phyloP scores from a whole-genome alignment of 2,888 invertebrate species.

The Allygus modestus region DNA sequence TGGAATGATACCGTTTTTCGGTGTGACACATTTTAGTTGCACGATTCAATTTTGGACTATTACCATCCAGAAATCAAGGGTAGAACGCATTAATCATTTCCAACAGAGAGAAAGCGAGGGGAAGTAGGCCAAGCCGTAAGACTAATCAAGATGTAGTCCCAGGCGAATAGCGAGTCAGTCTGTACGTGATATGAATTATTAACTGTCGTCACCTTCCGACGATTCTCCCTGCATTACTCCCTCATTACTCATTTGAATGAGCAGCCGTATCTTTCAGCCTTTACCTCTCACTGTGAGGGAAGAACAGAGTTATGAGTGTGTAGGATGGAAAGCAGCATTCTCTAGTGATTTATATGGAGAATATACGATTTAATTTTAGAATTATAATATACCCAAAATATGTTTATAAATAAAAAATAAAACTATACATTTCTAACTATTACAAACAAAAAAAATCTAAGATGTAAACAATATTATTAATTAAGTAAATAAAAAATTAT shows the following conservation, averaged over 20 bases:
- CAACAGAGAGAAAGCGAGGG: background rate
- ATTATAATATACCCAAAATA: no score
- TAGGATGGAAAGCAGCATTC: no score
- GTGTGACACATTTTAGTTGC: no score
- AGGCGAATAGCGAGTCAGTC: slow-evolving; percentile 23
- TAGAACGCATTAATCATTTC: background rate
- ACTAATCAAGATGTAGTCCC: slow-evolving; percentile 37
- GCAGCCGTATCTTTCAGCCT: background rate
- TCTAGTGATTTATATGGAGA: no score
- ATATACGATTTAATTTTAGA: no score
- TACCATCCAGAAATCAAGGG: background rate
- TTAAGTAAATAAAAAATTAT: no score
- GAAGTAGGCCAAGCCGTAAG: slow-evolving; percentile 26
- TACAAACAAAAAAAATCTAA: no score
- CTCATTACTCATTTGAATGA: slow-evolving; percentile 16
- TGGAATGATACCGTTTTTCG: no score
- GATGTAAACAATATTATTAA: no score
- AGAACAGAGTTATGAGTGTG: no score
- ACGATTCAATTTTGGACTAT: background rate
- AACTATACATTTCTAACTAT: no score
- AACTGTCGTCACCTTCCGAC: slow-evolving; percentile 28
- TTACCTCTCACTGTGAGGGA: background rate
- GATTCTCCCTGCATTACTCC: slow-evolving; percentile 28
- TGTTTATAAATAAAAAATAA: no score
- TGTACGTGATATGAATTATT: slow-evolving; percentile 44